phyloP scores from a whole-genome alignment of 2,888 invertebrate genomes.

The Cordilura impudica region DNA sequence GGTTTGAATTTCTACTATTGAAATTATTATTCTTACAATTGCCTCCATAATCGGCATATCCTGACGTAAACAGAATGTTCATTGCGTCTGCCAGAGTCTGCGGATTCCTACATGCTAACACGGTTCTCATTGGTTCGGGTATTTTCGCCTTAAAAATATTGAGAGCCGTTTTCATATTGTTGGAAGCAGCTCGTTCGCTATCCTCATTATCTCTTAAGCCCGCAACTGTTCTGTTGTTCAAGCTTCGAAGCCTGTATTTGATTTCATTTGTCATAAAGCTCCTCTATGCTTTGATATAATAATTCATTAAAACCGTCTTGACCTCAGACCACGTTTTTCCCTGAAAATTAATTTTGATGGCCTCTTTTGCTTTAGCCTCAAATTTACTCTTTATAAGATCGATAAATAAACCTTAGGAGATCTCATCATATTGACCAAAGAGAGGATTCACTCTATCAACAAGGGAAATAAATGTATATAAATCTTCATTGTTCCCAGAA shows the following conservation, averaged over 20 bases:
- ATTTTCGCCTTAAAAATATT: conserved; percentile 5
- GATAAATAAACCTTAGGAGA: too few species aligned
- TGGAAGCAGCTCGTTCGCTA: not conserved
- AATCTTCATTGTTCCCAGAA: not conserved
- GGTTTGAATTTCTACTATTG: not conserved
- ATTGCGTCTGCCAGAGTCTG: conserved; percentile 1
- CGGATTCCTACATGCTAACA: not conserved
- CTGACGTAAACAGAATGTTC: conserved; percentile 9
- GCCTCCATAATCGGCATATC: not conserved
- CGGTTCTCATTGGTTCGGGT: conserved; percentile 7
- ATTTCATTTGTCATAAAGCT: conserved; percentile 4
- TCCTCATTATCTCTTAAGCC: not conserved
- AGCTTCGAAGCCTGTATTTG: not conserved
- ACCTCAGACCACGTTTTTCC: not conserved
- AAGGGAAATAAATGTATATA: conserved; percentile 15
- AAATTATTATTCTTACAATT: not conserved
- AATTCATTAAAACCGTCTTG: not conserved
- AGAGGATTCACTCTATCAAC: conserved; percentile 3
- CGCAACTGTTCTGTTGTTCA: not conserved
- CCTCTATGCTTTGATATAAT: not conserved
- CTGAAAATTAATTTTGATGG: conserved; percentile 9
- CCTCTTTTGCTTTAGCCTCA: not conserved
- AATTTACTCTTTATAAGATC: too few species aligned
- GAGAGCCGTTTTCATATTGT: not conserved
- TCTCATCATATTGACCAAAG: not conserved